A percentile compares a stretch with the other conserved stretches of the same genome.
These are phyloP conservation scores for Gambusia yucatana DNA, from an alignment of 2,797 vertebrate genomes.

Conservation along the genomic window DNA sequence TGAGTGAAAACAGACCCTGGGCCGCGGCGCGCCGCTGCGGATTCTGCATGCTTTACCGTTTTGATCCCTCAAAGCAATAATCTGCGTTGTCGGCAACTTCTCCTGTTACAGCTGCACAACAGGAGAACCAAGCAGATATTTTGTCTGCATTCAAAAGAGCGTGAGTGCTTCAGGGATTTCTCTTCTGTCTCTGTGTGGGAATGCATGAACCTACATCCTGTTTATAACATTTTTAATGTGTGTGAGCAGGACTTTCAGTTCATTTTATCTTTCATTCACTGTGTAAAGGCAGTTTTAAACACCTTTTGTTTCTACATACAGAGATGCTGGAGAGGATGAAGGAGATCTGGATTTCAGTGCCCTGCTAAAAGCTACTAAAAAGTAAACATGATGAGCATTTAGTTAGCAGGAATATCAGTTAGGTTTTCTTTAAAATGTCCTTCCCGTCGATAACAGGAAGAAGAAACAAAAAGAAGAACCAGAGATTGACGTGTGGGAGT, in stretches of 20 bases:
- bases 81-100: constrained; percentile 55
- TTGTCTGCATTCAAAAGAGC: constrained; percentile 83
- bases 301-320: constrained; percentile 45
- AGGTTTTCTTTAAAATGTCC: neutral
- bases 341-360: constrained; percentile 91
- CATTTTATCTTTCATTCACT: neutral
- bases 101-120: constrained; percentile 73
- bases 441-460: constrained; percentile 58
- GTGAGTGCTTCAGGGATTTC: constrained; percentile 64
- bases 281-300: neutral
- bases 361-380: constrained; percentile 88
- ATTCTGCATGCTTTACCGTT: constrained; percentile 42
- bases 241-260: constrained; percentile 18
- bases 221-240: constrained; percentile 28
- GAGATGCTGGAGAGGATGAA: constrained; percentile 80
- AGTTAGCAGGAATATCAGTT: constrained; percentile 6
- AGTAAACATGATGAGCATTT: constrained; percentile 69
- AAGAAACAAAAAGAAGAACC: constrained; percentile 75
- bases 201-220: constrained; percentile 14
- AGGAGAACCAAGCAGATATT: constrained; percentile 69
- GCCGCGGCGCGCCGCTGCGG: neutral
- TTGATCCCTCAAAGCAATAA: constrained; percentile 42
- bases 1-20: constrained; percentile 60
- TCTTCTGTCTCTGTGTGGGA: constrained; percentile 16
- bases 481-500: constrained; percentile 86